These are phyloP conservation scores for Vidua chalybeata DNA, from an alignment of 2,113 vertebrate species.

Conservation along the genomic window DNA sequence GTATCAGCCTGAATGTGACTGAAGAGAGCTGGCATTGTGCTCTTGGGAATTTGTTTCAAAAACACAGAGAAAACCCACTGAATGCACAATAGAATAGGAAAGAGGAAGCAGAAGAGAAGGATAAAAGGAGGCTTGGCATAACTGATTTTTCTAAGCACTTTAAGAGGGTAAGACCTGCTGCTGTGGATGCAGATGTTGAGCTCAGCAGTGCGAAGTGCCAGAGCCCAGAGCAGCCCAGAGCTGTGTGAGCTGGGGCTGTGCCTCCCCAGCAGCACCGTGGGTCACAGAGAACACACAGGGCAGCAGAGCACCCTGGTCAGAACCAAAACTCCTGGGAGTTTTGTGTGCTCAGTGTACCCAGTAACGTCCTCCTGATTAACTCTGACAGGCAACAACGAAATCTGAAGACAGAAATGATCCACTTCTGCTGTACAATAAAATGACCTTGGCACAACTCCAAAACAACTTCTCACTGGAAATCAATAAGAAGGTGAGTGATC, in stretches of 20 bases:
- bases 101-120: not conserved
- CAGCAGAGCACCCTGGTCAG: not conserved
- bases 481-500: constrained; percentile 73
- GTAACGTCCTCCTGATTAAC: not conserved
- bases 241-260: not conserved
- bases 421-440: constrained; percentile 90
- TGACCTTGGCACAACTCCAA: constrained; percentile 83
- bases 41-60: not conserved
- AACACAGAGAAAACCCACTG: not conserved
- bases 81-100: not conserved
- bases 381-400: constrained; percentile 84
- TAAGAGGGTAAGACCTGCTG: not conserved
- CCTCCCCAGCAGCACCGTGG: not conserved
- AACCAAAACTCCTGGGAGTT: not conserved
- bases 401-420: constrained; percentile 91
- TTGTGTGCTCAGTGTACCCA: not conserved
- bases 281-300: not conserved
- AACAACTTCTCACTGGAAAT: constrained; percentile 86
- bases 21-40: not conserved
- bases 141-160: not conserved
- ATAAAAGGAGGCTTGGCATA: not conserved
- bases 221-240: not conserved
- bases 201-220: not conserved
- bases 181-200: not conserved
- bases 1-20: not conserved